A percentile compares a stretch with the other conserved stretches of the same genome.
phyloP scores from a whole-genome alignment of 2,888 invertebrate genomes.

The Chrysina gloriosa region DNA sequence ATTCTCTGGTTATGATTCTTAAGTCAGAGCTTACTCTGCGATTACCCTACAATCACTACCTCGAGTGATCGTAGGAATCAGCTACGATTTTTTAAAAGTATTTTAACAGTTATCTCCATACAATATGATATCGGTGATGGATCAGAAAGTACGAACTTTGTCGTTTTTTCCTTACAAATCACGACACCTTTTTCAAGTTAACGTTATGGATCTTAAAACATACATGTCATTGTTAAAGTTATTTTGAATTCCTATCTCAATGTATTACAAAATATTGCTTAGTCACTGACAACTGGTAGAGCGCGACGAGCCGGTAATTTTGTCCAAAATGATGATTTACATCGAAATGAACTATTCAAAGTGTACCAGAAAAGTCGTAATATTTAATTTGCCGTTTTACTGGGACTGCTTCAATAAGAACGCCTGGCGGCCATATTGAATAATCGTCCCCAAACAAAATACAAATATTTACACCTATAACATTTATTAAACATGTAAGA shows the following conservation, averaged over 20 bases:
- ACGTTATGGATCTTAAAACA: constrained; percentile 29
- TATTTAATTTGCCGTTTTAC: constrained; percentile 30
- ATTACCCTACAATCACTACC: too few relatives aligned
- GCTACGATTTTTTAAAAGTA: background rate
- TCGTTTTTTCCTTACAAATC: background rate
- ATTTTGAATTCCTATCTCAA: constrained; percentile 15
- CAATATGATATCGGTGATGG: background rate
- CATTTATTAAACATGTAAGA: background rate
- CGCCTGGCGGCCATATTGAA: constrained; percentile 53
- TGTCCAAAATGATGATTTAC: background rate
- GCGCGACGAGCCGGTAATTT: background rate
- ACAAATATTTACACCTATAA: constrained; percentile 40
- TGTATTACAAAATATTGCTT: constrained; percentile 37
- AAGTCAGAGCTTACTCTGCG: too few relatives aligned
- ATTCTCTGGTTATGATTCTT: too few relatives aligned
- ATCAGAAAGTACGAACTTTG: background rate
- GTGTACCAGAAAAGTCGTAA: background rate
- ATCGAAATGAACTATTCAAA: background rate
- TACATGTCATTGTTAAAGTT: constrained; percentile 41
- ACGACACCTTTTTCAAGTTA: background rate
- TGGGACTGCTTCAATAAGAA: constrained; percentile 48
- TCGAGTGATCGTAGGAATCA: too few relatives aligned
- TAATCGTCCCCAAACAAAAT: constrained; percentile 45
- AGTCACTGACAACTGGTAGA: constrained; percentile 39
- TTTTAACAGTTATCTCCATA: background rate